Percentiles rank a stretch among this genome's conserved stretches.
Conservation (phyloP, 2,797 vertebrate genomes). For the Chrysocyon brachyurus region DNA sequence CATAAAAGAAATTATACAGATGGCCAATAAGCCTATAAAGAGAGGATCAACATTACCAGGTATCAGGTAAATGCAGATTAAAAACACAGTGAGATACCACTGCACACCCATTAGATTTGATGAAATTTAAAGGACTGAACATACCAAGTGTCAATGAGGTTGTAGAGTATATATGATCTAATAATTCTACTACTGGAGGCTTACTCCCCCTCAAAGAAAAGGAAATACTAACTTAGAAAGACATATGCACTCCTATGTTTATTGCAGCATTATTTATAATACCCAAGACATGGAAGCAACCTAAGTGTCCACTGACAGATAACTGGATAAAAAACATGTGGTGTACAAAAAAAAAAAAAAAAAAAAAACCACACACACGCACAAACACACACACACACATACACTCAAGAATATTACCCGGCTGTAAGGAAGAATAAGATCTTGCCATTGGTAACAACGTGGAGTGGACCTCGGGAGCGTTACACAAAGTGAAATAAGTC, state of each 20-base stretch:
- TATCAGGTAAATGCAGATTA: neutral
- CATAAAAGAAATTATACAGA: neutral
- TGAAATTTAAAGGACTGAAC: neutral
- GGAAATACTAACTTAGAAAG: neutral
- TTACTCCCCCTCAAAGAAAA: neutral
- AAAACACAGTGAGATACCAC: neutral
- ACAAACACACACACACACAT: neutral
- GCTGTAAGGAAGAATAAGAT: neutral
- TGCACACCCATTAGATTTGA: neutral
- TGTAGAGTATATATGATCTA: neutral
- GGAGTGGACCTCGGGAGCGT: neutral
- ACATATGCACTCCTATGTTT: neutral
- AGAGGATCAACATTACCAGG: neutral
- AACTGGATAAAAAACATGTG: neutral
- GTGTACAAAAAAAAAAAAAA: too few species aligned
- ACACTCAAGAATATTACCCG: neutral
- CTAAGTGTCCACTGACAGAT: neutral
- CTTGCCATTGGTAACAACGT: neutral
- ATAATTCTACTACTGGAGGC: neutral
- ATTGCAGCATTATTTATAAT: neutral
- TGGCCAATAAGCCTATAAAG: neutral
- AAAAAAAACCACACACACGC: neutral
- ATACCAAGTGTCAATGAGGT: neutral
- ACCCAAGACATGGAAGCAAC: neutral
- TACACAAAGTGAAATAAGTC: neutral